Percentiles rank a stretch among this genome's conserved stretches.
These are phyloP conservation scores for Stomatorhinus ivindoensis DNA, from an alignment of 2,113 vertebrate species.

Conservation along the genomic window DNA sequence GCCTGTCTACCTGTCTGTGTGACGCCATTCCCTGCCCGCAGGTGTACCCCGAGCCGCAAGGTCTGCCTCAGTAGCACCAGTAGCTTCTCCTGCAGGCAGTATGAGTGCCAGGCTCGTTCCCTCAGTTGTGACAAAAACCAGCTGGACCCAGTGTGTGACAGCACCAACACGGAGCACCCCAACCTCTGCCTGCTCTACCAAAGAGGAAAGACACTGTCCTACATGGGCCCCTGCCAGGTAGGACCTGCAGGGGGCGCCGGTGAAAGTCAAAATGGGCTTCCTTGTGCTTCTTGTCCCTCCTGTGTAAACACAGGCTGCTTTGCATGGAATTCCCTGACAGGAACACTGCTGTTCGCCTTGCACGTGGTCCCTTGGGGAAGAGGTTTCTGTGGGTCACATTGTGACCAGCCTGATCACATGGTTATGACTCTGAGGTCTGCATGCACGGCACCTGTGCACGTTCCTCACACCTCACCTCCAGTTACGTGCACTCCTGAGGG, in stretches of 20 bases:
- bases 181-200: conserved; percentile 80
- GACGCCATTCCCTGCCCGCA: not conserved
- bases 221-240: conserved; percentile 91
- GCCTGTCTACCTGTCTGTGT: not conserved
- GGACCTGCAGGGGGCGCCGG: not conserved
- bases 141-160: conserved; percentile 84
- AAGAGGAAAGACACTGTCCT: conserved; percentile 79
- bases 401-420: not conserved
- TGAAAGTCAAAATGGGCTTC: not conserved
- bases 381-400: not conserved
- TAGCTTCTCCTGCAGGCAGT: conserved; percentile 73
- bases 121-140: conserved; percentile 67
- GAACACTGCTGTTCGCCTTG: not conserved
- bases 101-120: conserved; percentile 76
- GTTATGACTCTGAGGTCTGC: not conserved
- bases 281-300: not conserved
- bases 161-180: conserved; percentile 71
- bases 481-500: not conserved
- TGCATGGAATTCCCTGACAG: not conserved
- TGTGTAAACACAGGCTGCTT: not conserved
- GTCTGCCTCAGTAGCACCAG: conserved; percentile 83
- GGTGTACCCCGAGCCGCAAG: conserved; percentile 73
- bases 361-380: not conserved
- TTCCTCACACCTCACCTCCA: not conserved
- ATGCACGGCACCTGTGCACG: not conserved